phyloP scores from a whole-genome alignment of 2,797 vertebrate species.

The Neopelma chrysocephalum region DNA sequence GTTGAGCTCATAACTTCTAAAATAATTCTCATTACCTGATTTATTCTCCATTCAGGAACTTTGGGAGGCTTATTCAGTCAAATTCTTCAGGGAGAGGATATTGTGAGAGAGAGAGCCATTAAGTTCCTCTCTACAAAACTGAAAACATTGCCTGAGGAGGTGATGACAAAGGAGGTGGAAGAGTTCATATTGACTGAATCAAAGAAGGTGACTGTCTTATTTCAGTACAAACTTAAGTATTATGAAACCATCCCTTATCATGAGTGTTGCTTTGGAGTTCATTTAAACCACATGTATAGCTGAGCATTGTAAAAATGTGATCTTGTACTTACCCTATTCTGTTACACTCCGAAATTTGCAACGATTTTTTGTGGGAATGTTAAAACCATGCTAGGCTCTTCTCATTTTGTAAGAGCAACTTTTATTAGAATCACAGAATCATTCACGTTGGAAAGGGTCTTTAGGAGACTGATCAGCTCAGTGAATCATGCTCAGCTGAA shows the following conservation, averaged over 20 bases:
- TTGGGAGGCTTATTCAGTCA: slow-evolving; percentile 96
- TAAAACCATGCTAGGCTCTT: neutral
- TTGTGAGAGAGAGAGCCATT: slow-evolving; percentile 94
- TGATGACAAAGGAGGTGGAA: slow-evolving; percentile 96
- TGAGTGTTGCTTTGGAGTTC: neutral
- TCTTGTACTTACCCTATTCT: neutral
- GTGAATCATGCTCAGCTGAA: neutral
- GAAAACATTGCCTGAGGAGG: slow-evolving; percentile 90
- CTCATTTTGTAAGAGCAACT: neutral
- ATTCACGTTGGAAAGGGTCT: neutral
- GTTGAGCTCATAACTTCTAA: neutral
- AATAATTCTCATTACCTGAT: fast-evolving
- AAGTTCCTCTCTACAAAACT: slow-evolving; percentile 94
- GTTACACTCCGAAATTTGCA: neutral
- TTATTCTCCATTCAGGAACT: slow-evolving; percentile 82
- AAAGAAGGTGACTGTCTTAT: slow-evolving; percentile 84
- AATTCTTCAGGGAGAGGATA: slow-evolving; percentile 96
- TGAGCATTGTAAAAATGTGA: neutral
- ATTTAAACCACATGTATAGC: neutral
- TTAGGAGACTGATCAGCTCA: neutral
- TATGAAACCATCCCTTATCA: neutral
- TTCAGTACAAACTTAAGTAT: neutral
- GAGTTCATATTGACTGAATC: slow-evolving; percentile 91
- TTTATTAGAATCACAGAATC: neutral
- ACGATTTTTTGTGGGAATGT: neutral